Evolutionary conservation across 2,113 vertebrate genomes (phyloP).

Genomic region (Stictonetta naevosa): DNA sequence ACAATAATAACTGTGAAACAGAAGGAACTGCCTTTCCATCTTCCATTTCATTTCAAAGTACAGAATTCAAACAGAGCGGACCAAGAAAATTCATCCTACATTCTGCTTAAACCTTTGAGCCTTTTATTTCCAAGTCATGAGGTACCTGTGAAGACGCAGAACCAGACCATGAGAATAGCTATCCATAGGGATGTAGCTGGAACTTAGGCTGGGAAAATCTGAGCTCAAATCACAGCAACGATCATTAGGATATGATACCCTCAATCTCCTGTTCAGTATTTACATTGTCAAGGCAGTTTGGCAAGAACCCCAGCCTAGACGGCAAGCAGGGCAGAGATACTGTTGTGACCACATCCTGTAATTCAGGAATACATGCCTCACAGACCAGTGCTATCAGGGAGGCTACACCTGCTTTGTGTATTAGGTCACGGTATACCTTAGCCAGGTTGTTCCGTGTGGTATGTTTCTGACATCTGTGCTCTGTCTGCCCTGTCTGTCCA

Average conservation of each 20-base stretch:
- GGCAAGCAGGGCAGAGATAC: not conserved
- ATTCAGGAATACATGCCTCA: not conserved
- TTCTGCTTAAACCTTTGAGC: not conserved
- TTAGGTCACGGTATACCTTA: not conserved
- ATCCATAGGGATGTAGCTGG: not conserved
- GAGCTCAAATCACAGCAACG: not conserved
- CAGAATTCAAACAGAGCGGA: not conserved
- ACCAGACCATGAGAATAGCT: not conserved
- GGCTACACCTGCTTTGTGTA: not conserved
- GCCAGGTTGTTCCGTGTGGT: not conserved
- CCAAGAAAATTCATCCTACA: not conserved
- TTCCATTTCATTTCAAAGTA: not conserved
- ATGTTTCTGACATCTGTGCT: not conserved
- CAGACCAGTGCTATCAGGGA: not conserved
- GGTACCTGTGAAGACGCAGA: not conserved
- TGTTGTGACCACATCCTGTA: not conserved
- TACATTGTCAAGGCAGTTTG: accelerated
- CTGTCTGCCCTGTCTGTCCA: not conserved
- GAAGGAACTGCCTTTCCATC: not conserved
- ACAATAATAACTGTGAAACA: not conserved
- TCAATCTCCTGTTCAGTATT: not conserved
- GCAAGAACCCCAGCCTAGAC: not conserved
- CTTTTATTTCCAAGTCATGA: not conserved
- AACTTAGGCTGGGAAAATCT: not conserved
- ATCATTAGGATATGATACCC: not conserved